Evolutionary conservation across 2,113 vertebrate species (phyloP), one percentile per base, ranked within the genome.

Genomic region (Hypomesus transpacificus): DNA sequence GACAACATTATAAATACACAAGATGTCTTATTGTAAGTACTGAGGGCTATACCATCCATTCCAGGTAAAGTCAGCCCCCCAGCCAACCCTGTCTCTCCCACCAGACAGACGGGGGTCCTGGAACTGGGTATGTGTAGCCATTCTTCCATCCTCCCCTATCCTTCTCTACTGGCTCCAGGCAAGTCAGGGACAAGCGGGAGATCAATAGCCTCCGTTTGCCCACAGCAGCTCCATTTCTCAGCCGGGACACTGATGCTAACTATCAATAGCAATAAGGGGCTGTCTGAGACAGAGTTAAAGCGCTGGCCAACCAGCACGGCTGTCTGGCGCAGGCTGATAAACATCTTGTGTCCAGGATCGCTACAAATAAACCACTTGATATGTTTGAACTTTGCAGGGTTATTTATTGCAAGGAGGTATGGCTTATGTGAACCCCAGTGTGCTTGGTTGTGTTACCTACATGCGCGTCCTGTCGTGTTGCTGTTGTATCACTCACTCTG

Each of bases 261-360:
- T 93, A 90, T 94, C 91, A 89, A 92, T 87, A 92, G 93, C 93
- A 91, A 91, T 91, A 90, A 94, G 91, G 88, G 90, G 84, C 90
- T 87, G 86, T 92, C 82, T 80, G 84, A 88, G 90, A 89, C 90
- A 86, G 90, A 89, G 91, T 86, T 85, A 92, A 86, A 91, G 89
- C 84, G 80, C 81, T 68, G 81, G 82, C 66, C 87, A 79, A 90
- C 86, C 83, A 78, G 78, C 85, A 80, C 86, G 83, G 87, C 87
- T 91, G 89, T 89, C 92, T 92, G 87, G 68, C 86, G 84, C 82
- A 85, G 85, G 82, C 88, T 92, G 93, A 93, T 91, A 91, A 94
- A 92, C 88, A 91, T 91, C 92, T 92, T 86, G 87, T 80, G 83
- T 79, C 28, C 87, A 82, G 67, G 84, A 90, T 82, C 71, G 71